Evolutionary conservation across 23 tunicate species (phyloP).

Genomic region (Trididemnum miniatum): DNA sequence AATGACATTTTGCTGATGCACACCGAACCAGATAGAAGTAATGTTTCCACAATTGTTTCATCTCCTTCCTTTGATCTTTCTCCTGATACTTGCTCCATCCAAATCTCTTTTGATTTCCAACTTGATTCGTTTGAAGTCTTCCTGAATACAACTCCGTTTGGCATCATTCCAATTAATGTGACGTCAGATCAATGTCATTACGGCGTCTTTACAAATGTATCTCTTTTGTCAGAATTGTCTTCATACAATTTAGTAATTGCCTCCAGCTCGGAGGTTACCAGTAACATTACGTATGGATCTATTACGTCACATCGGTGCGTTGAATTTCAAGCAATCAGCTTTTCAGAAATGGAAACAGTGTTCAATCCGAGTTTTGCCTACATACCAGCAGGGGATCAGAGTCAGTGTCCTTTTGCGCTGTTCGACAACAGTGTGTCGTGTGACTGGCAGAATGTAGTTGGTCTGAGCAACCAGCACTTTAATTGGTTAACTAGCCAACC

Average conservation of each 20-base stretch:
- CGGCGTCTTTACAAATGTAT: not conserved
- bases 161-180: not conserved
- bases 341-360: not conserved
- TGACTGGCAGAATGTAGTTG: slow-evolving; percentile 34
- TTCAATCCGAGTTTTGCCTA: not conserved
- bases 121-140: not conserved
- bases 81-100: not conserved
- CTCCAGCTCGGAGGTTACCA: not conserved
- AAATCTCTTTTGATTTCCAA: not conserved
- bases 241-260: not conserved
- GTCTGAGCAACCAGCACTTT: slow-evolving; percentile 2
- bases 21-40: not conserved
- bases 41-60: not conserved
- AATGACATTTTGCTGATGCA: not conserved
- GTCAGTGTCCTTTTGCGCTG: slow-evolving; percentile 30
- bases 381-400: slow-evolving; percentile 3
- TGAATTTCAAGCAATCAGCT: not conserved
- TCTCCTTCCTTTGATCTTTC: not conserved
- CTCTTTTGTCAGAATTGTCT: not conserved
- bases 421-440: slow-evolving; percentile 21
- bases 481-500: not conserved
- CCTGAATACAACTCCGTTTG: not conserved
- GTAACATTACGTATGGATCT: slow-evolving; percentile 22
- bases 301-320: slow-evolving; percentile 42
- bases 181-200: slow-evolving; percentile 12